phyloP scores from a whole-genome alignment of 2,797 vertebrate genomes.

The Cheirogaleus major region DNA sequence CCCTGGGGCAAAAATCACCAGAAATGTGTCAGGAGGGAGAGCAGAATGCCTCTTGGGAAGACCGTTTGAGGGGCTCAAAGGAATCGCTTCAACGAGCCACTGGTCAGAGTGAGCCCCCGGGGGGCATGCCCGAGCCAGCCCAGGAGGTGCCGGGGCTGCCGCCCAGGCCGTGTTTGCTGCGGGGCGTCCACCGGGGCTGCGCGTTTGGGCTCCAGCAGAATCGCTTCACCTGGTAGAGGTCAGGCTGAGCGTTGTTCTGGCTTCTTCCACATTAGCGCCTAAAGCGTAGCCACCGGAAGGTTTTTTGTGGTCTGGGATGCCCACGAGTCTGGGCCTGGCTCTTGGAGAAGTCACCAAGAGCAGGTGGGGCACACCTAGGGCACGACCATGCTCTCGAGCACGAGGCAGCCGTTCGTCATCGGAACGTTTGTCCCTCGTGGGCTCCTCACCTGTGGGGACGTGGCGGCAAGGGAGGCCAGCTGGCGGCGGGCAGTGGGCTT shows the following conservation, averaged over 20 bases:
- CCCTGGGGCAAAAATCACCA: not conserved
- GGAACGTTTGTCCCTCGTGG: not conserved
- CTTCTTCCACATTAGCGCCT: too few relatives aligned
- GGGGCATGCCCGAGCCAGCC: not conserved
- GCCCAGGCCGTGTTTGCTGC: not conserved
- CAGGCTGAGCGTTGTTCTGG: rapidly evolving
- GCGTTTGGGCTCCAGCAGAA: not conserved
- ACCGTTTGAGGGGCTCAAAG: not conserved
- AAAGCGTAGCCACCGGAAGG: rapidly evolving
- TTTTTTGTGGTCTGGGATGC: rapidly evolving
- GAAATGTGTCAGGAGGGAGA: not conserved
- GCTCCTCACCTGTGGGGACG: not conserved
- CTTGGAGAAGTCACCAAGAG: not conserved
- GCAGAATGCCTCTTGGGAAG: not conserved
- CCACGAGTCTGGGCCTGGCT: not conserved
- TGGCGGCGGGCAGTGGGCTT: rapidly evolving
- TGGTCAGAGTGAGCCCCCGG: rapidly evolving
- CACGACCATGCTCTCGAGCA: rapidly evolving
- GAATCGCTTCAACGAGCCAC: not conserved
- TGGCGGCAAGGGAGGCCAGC: not conserved
- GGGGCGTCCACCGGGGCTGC: not conserved
- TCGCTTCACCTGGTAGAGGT: rapidly evolving
- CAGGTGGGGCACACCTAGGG: rapidly evolving
- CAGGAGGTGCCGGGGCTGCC: not conserved
- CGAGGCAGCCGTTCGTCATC: rapidly evolving